phyloP scores from a whole-genome alignment of 2,797 vertebrate species.

The Petrocephalus sullivani region DNA sequence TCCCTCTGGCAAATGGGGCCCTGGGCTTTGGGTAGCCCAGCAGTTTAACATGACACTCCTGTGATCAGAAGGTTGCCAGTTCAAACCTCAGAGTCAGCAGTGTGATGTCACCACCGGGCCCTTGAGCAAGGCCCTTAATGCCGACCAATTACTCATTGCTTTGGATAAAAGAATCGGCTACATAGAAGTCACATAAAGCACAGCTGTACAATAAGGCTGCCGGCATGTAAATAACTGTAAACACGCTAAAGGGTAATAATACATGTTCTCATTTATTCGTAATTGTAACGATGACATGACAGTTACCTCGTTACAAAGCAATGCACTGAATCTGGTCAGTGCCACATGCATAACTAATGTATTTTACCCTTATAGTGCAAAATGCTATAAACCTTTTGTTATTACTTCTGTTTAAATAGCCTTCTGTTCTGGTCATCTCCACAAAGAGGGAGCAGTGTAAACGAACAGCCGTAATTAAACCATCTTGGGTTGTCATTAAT shows the following conservation, averaged over 20 bases:
- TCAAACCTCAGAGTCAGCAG: not conserved
- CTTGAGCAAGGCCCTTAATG: not conserved
- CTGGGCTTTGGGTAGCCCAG: not conserved
- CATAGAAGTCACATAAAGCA: not conserved
- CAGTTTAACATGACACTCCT: not conserved
- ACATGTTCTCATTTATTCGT: not conserved
- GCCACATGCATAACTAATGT: not conserved
- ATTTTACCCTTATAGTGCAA: not conserved
- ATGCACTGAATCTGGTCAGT: not conserved
- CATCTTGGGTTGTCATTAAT: constrained; percentile 16
- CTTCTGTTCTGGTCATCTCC: constrained; percentile 7
- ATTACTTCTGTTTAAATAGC: not conserved
- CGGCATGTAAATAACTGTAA: not conserved
- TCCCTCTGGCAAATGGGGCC: not conserved
- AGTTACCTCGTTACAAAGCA: not conserved
- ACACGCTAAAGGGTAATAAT: not conserved
- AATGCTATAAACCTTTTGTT: not conserved
- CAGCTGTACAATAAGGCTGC: not conserved
- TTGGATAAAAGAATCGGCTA: too few species aligned
- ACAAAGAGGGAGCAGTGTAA: constrained; percentile 13
- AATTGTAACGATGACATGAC: not conserved
- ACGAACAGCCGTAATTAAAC: constrained; percentile 21
- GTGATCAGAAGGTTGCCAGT: not conserved
- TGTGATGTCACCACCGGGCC: not conserved
- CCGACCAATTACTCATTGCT: not conserved